Base-by-base conservation (phyloP, 1,140 invertebrate species). In the Aporrectodea caliginosa region DNA sequence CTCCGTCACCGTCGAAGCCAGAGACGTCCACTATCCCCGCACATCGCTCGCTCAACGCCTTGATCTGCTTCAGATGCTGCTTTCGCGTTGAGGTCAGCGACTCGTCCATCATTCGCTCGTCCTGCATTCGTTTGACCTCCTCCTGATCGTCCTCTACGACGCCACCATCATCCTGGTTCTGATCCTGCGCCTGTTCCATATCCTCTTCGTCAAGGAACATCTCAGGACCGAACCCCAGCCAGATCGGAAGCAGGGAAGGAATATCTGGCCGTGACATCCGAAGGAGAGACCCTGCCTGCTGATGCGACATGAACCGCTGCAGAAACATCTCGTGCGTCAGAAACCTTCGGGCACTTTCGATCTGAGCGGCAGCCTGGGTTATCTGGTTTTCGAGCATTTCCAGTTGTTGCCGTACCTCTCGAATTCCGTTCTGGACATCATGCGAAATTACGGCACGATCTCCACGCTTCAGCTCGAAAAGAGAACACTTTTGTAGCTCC, bases 321-420 rank as follows among this genome's bases (percentile, higher is more conserved):
- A 80, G 31, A 0, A 74, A 32, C 22, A 35, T 30, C 31, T 78
- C 73, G 71, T 73, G 69, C 16, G 78, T 78, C 32, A 81, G 29
- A 69, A 22, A n/a, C 1, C 32, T 73, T 70, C 73, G 29, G 1
- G 72, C 29, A 1, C 81, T 72, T 78, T 85, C 81, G 29, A 85
- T 79, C 70, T 80, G 79, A 12, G 74, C 77, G 1, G 83, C 82
- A 70, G 80, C 78, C n/a, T 69, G 29, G 30, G 82, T 83, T n/a
- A 85, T 71, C 16, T 35, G n/a, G 30, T 35, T 43, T 31, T 80
- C 31, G 69, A 75, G 35, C 2, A 6, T 1, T 70, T 58, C 35
- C 72, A 82, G 77, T 16, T 81, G 68, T 14, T 77, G 35, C 32
- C 33, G 33, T 1, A 79, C 68, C 30, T 79, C 35, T 27, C 27